These are phyloP conservation scores for Orchesella flavescens DNA, from an alignment of 2,888 invertebrate genomes.

Conservation along the genomic window DNA sequence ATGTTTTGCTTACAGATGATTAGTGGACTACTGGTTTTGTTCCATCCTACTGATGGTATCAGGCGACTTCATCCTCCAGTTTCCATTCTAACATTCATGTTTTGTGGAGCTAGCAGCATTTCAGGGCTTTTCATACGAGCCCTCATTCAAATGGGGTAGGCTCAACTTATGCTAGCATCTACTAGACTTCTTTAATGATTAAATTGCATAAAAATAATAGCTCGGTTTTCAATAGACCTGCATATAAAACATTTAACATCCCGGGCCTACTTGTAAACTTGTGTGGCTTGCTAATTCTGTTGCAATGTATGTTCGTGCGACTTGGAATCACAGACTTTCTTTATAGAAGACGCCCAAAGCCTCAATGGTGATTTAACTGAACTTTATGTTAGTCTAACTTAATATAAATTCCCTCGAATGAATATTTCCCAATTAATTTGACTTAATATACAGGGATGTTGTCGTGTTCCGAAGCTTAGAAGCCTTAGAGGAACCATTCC, in stretches of 20 bases:
- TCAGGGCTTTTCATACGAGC: conserved; percentile 17
- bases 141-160: conserved; percentile 30
- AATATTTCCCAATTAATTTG: too few relatives aligned
- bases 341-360: conserved; percentile 45
- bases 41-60: conserved; percentile 6
- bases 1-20: conserved; percentile 15
- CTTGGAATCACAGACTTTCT: conserved; percentile 4
- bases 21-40: conserved; percentile 24
- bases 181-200: background rate
- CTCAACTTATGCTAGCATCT: background rate
- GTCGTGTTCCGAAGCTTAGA: conserved; percentile 37
- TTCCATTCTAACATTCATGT: conserved; percentile 34
- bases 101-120: background rate
- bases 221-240: background rate
- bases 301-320: conserved; percentile 20
- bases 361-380: conserved; percentile 2
- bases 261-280: conserved; percentile 17
- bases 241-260: background rate
- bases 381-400: too few relatives aligned
- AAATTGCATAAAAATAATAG: too few relatives aligned
- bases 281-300: conserved; percentile 22
- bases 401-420: too few relatives aligned
- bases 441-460: conserved; percentile 11
- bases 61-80: background rate
- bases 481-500: conserved; percentile 23